phyloP scores from a whole-genome alignment of 2,113 vertebrate species.

The Chlamydotis undulata region DNA sequence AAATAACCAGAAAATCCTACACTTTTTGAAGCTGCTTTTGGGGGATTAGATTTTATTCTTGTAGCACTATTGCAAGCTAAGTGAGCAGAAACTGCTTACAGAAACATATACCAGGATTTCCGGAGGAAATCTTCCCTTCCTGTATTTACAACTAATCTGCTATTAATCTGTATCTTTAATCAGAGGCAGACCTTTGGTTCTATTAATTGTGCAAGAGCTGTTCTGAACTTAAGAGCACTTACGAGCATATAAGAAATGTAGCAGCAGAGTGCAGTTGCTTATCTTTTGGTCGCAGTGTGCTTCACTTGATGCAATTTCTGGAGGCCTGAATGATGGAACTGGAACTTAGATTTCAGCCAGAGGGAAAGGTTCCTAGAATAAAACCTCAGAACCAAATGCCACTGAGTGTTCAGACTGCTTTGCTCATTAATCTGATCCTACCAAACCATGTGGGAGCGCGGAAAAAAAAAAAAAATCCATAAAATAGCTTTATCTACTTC shows the following conservation, averaged over 20 bases:
- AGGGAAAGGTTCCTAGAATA: neutral
- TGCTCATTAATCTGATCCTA: neutral
- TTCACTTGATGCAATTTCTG: neutral
- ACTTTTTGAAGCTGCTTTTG: neutral
- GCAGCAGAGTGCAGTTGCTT: neutral
- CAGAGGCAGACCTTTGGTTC: neutral
- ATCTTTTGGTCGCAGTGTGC: neutral
- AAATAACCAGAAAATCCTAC: neutral
- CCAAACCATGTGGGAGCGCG: neutral
- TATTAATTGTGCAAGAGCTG: neutral
- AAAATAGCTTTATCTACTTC: neutral
- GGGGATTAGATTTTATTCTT: neutral
- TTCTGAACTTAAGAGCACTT: neutral
- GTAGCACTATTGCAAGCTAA: neutral
- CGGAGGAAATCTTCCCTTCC: neutral
- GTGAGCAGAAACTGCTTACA: neutral
- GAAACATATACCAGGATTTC: neutral
- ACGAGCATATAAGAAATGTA: neutral
- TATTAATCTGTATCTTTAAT: neutral
- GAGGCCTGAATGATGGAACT: neutral
- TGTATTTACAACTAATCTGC: slow-evolving; percentile 19
- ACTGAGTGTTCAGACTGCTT: neutral
- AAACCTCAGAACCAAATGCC: neutral
- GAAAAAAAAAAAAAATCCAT: neutral
- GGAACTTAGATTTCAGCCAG: neutral